Evolutionary conservation across 1,140 invertebrate genomes (phyloP).

Genomic region (Zophobas atratus): DNA sequence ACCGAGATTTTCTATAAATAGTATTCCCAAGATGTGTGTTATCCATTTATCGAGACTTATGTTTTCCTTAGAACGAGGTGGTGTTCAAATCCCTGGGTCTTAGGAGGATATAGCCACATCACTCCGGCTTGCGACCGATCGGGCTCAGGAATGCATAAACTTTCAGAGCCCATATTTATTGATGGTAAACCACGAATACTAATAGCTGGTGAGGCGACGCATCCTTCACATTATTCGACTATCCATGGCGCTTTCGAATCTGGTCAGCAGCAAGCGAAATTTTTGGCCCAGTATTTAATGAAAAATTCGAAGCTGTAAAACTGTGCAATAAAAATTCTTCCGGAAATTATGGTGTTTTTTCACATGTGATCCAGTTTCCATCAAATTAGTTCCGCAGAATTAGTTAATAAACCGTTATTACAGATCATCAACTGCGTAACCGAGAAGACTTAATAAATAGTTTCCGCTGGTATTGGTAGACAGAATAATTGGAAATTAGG

Average conservation of each 20-base stretch:
- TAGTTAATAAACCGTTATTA: conserved; percentile 13
- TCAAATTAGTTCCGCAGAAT: not conserved
- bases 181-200: conserved; percentile 71
- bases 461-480: not conserved
- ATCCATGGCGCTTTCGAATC: conserved; percentile 79
- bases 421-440: not conserved
- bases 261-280: conserved; percentile 71
- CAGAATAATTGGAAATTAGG: conserved; percentile 11
- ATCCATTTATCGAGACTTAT: not conserved
- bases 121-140: conserved; percentile 70
- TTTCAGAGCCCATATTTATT: conserved; percentile 53
- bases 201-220: conserved; percentile 83
- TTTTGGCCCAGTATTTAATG: conserved; percentile 20
- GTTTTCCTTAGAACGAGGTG: conserved; percentile 73
- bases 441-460: conserved; percentile 15
- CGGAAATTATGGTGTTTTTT: not conserved
- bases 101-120: conserved; percentile 78
- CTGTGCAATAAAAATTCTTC: not conserved
- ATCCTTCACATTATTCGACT: conserved; percentile 80
- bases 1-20: too few species aligned
- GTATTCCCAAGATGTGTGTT: not conserved
- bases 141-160: conserved; percentile 43
- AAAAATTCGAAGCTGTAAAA: conserved; percentile 28
- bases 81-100: conserved; percentile 74
- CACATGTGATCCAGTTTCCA: not conserved